phyloP scores from a whole-genome alignment of 2,888 invertebrate species.

The Melanostoma scalare region DNA sequence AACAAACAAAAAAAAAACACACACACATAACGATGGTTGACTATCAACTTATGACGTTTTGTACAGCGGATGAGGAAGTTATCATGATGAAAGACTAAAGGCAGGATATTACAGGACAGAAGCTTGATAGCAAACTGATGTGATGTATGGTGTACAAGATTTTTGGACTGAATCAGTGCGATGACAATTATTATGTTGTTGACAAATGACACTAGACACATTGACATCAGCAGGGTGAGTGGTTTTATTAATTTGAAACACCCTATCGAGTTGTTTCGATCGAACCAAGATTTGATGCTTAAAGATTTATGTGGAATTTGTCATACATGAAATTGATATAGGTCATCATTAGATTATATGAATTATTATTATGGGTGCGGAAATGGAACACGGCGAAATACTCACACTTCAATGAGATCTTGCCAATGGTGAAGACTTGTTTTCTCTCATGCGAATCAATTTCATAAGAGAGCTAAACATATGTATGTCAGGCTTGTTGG shows the following conservation, averaged over 20 bases:
- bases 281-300: not conserved
- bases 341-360: too few relatives aligned
- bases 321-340: too few relatives aligned
- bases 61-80: conserved; percentile 43
- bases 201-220: conserved; percentile 17
- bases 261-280: not conserved
- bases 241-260: conserved; percentile 6
- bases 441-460: too few relatives aligned
- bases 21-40: conserved; percentile 9
- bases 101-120: conserved; percentile 34
- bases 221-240: not conserved
- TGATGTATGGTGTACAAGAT: conserved; percentile 34
- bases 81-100: conserved; percentile 11
- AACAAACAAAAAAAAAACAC: conserved; percentile 14
- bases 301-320: too few relatives aligned
- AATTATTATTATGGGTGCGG: too few relatives aligned
- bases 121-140: conserved; percentile 44
- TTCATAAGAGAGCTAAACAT: too few relatives aligned
- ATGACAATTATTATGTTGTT: conserved; percentile 38
- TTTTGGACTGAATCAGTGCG: conserved; percentile 29
- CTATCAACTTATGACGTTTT: conserved; percentile 54
- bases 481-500: too few relatives aligned
- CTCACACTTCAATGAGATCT: too few relatives aligned
- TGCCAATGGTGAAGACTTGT: too few relatives aligned
- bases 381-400: too few relatives aligned